Percentiles rank a stretch among this genome's conserved stretches.
These are phyloP conservation scores for Dufourea novaeangliae DNA, from an alignment of 1,140 invertebrate genomes.

Conservation along the genomic window DNA sequence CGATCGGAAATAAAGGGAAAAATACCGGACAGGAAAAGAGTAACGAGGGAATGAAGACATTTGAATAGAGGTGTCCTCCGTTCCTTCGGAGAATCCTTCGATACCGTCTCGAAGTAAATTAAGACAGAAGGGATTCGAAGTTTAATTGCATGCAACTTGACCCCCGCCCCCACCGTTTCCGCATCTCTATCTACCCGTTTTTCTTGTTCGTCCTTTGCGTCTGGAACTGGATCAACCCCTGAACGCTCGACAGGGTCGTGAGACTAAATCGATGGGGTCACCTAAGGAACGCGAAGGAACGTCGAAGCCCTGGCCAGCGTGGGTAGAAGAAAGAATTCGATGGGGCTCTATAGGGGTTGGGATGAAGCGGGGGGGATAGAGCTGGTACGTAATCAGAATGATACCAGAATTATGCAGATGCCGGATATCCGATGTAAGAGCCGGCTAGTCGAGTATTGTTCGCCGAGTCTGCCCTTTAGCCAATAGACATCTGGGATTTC, in stretches of 20 bases:
- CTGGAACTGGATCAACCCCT: not conserved
- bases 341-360: not conserved
- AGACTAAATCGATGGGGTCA: not conserved
- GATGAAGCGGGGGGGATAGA: not conserved
- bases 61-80: constrained; percentile 53
- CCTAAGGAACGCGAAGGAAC: not conserved
- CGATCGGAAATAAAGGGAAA: not conserved
- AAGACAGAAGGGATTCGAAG: constrained; percentile 71
- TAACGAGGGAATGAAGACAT: constrained; percentile 54
- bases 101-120: constrained; percentile 57
- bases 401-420: constrained; percentile 73
- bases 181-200: not conserved
- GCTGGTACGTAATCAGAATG: constrained; percentile 51
- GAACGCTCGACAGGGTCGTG: constrained; percentile 27
- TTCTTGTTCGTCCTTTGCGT: not conserved
- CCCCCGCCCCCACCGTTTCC: not conserved
- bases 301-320: no score
- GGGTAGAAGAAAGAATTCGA: constrained; percentile 28
- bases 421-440: constrained; percentile 65
- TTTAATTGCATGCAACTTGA: constrained; percentile 77
- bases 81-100: constrained; percentile 38
- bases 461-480: constrained; percentile 62
- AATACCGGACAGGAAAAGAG: constrained; percentile 5
- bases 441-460: constrained; percentile 70
- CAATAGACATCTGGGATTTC: constrained; percentile 74